Evolutionary conservation across 2,797 vertebrate genomes (phyloP), one percentile per base, ranked within the genome.

Genomic region (Glyptemys insculpta): DNA sequence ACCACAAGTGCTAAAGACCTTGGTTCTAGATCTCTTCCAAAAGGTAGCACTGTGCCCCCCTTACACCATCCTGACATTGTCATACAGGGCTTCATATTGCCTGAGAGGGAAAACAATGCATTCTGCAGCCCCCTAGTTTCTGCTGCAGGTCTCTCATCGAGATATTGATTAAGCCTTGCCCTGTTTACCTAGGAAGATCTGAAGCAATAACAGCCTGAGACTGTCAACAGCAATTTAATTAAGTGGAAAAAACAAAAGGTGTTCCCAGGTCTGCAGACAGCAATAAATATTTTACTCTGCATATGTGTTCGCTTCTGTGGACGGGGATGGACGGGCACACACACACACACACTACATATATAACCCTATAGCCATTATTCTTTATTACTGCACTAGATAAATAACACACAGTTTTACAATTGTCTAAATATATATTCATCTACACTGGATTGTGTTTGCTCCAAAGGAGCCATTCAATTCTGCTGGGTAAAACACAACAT

Each of bases 351-450:
- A 23, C 0, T 50, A 31, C 21, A 4, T n/a, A n/a, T n/a, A 11
- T 79, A 19, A 7, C 57, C 84, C 41, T 23, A 50, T 3, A 84
- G 1, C 31, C 44, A 74, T 91, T 76, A 29, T 81, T 89, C 10
- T 79, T 87, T 84, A 34, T 15, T 87, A 54, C 47, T 88, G 29
- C 8, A 53, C 12, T 57, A 92, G 2, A 21, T 34, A 95, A 96
- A 83, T 27, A 92, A 54, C 18, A 53, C 53, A n/a, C 0, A 2
- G 0, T 27, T 86, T 92, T 96, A 87, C 10, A 92, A 41, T 59
- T 82, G 21, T 37, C 89, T 57, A 86, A 89, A 5, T 54, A 65
- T n/a, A 16, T 79, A 34, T 88, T 95, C 59, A 49, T 53, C 41
- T 76, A 44, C 15, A 80, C 52, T 41, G 6, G 6, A 62, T 50